Base-by-base conservation (phyloP, 2,797 vertebrate species). In the Poecilia velifera region DNA sequence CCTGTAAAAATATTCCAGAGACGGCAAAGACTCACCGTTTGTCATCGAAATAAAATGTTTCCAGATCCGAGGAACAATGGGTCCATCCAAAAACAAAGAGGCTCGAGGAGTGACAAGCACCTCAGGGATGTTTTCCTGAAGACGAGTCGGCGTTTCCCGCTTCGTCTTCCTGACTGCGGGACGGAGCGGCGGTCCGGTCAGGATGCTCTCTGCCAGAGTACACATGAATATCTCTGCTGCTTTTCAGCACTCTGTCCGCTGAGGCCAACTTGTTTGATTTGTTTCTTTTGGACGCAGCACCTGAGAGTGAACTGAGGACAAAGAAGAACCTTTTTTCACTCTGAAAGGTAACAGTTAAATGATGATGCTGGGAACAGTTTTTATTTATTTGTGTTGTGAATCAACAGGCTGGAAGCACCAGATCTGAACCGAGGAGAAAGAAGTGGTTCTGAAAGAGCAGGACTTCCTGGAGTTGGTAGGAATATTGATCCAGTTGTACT, bases 291-390 rank as follows among this genome's bases (percentile, higher is more conserved):
- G 91, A 93, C 22, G 85, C 81, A 72, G 86, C 93, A 95, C 94
- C 95, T 96, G 93, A 91, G 92, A 89, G 90, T 85, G 87, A 94
- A 90, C 94, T 41, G 93, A 94, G 91, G 93, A 88, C 43, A 6
- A 18, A 34, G 59, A 84, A 89, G 86, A 88, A 94, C 92, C 94
- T 93, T 95, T 94, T 93, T 93, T 93, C 94, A 90, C 41, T 87
- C 90, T 91, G 88, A 93, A 39, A 95, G 95, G 94, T 94, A 95
- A 93, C 90, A 84, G 91, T 91, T 88, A 28, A 43, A 51, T 83
- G 84, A 84, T 93, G 94, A 93, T 90, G 90, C 94, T 87, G 89
- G 93, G 91, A 78, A 91, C 94, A 93, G 95, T 96, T 96, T 95
- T 90, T 16, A 77, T 92, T 92, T 92, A 91, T 95, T 94, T 93